These are phyloP conservation scores for Seriola aureovittata DNA, from an alignment of 2,113 vertebrate species.

Conservation along the genomic window DNA sequence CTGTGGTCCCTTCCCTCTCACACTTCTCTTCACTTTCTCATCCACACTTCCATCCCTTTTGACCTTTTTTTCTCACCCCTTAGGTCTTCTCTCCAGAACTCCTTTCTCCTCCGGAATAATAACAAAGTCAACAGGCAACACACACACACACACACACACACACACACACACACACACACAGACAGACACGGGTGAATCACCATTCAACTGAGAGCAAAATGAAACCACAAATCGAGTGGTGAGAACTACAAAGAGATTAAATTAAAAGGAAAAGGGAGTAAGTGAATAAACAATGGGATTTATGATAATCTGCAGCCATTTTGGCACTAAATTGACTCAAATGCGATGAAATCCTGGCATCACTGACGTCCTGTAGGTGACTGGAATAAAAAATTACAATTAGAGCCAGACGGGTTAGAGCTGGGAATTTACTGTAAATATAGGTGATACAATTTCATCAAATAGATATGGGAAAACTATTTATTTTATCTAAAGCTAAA, in stretches of 20 bases:
- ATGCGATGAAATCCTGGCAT: neutral
- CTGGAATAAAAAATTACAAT: neutral
- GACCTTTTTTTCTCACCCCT: constrained; percentile 37
- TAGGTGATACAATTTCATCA: neutral
- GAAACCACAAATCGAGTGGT: neutral
- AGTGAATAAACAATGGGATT: neutral
- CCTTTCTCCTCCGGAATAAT: constrained; percentile 21
- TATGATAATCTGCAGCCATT: neutral
- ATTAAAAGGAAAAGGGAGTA: neutral
- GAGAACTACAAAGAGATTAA: neutral
- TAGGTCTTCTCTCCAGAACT: constrained; percentile 13
- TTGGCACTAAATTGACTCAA: neutral
- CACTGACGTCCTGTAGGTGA: neutral
- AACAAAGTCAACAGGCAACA: constrained; percentile 33
- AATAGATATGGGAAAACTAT: neutral
- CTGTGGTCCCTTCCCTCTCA: constrained; percentile 19
- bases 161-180: no score
- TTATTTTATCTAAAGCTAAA: neutral
- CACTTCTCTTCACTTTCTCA: constrained; percentile 25
- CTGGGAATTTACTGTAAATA: neutral
- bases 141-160: no score
- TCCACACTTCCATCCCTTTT: constrained; percentile 34
- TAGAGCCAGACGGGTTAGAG: neutral
- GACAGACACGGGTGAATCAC: neutral
- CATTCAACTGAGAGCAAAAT: constrained; percentile 1